Evolutionary conservation across 2,113 vertebrate genomes (phyloP), one percentile per base, ranked within the genome.

Genomic region (Octodon degus): DNA sequence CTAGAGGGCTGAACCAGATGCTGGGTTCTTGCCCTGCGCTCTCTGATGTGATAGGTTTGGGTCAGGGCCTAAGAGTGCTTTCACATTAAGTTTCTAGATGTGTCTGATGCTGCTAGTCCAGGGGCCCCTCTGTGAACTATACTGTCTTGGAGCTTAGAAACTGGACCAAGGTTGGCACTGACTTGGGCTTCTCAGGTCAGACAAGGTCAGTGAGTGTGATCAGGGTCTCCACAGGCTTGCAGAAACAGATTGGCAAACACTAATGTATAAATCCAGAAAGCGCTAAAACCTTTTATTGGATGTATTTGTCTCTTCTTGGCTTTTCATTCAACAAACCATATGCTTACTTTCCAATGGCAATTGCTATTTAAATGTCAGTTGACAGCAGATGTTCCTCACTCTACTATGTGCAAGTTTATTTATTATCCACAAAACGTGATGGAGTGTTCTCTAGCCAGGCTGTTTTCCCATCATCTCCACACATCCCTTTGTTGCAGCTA

Each of bases 331-430:
- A 88, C 95, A 85, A 96, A 95, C 96, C 98, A 97, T 98, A 98
- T 97, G 98, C 95, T 98, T 96, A 14, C 93, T 93, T 97, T 97
- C 97, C 97, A 96, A 91, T 95, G 97, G 94, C 96, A 98, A 97
- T 93, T 98, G 97, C 97, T 95, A 95, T 98, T 98, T 98, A 98
- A 98, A 98, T 98, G 96, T 98, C 98, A 98, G 97, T 96, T 97
- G 98, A 97, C 86, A 97, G 97, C 98, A 98, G 98, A 95, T 98
- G 97, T 94, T 94, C 43, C 76, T 94, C 93, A 89, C 63, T 55
- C 0, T 80, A 70, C 94, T 97, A 82, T 91, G 87, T 65, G 81
- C 81, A 76, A 94, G 72, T 97, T 97, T 94, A 97, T 96, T 97
- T 95, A 96, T 97, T 91, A 63, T 77, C 19, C 47, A 91, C 93